Base-by-base conservation (phyloP, 2,113 vertebrate species). In the Climacteris rufus region DNA sequence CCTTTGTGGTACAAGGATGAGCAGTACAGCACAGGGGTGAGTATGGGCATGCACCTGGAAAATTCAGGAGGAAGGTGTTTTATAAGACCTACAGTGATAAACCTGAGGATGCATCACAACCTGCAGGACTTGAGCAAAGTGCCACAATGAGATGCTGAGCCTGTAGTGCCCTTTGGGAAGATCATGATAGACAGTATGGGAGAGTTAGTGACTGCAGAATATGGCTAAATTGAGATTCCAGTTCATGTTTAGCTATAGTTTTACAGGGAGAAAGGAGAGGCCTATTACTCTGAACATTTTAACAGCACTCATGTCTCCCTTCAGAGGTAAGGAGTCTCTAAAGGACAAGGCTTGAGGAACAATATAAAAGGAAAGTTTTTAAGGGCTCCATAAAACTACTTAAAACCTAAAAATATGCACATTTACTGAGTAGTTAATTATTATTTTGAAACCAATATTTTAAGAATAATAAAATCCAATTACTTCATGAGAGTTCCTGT, bases 41-140 rank as follows among this genome's bases (percentile, higher is more conserved):
- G 11, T n/a, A 33, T 3, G 56, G 45, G 31, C 37, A 39, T 10
- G 31, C 0, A 0, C 0, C 0, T 47, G 39, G 52, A 63, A 70
- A 59, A 78, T 9, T 8, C 21, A 45, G 35, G 28, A 65, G 33
- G 33, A 22, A 89, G 21, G 40, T 44, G 9, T 15, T 68, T 35
- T 66, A 14, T 57, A 42, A 85, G 42, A 21, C 25, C 52, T 68
- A 20, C 7, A 39, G n/a, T 11, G 37, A n/a, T 68, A 25, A 61
- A 47, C 12, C 5, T 59, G 45, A 59, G 72, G 19, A 20, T 66
- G 25, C 3, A 8, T 52, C 42, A n/a, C 30, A 49, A 22, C 11
- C 40, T 56, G 45, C 6, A 56, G 23, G 27, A 42, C 33, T 40
- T 61, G 52, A 68, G 31, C 47, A 61, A 63, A 39, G 39, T 2